These are phyloP conservation scores for Nyctibius grandis DNA, from an alignment of 2,797 vertebrate species.

Conservation along the genomic window DNA sequence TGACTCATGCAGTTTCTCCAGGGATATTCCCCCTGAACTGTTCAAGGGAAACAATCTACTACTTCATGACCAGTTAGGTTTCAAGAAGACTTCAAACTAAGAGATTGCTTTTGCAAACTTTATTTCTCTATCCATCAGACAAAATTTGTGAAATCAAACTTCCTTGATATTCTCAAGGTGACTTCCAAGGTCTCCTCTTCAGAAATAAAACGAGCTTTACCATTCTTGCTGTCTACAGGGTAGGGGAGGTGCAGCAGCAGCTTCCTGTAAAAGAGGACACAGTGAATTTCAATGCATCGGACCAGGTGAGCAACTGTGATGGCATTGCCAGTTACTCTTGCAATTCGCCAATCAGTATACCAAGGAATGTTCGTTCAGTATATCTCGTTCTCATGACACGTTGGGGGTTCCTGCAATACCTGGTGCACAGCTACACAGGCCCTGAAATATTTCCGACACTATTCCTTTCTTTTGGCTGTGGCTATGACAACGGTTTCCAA, in stretches of 20 bases:
- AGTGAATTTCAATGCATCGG: not conserved
- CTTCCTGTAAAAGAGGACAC: slow-evolving; percentile 78
- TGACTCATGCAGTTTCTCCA: not conserved
- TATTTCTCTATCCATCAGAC: not conserved
- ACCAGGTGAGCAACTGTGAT: not conserved
- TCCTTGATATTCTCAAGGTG: slow-evolving; percentile 79
- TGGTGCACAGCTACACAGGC: not conserved
- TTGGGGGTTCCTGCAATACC: not conserved
- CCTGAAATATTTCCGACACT: not conserved
- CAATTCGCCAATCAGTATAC: not conserved
- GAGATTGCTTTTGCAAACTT: not conserved
- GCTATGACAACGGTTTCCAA: not conserved
- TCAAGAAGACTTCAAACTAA: not conserved
- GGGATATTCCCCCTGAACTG: not conserved
- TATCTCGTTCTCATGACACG: not conserved
- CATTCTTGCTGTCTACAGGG: slow-evolving; percentile 76
- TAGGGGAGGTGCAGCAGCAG: slow-evolving; percentile 89
- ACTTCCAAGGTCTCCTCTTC: slow-evolving; percentile 85
- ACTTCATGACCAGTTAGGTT: not conserved
- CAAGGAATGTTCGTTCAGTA: not conserved
- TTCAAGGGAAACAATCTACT: not conserved
- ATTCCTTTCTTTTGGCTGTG: not conserved
- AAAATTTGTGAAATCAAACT: slow-evolving; percentile 80
- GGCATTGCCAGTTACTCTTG: not conserved
- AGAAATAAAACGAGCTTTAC: slow-evolving; percentile 81